These are phyloP conservation scores for Drosophila jambulina DNA, from an alignment of 1,140 invertebrate species.

Conservation along the genomic window DNA sequence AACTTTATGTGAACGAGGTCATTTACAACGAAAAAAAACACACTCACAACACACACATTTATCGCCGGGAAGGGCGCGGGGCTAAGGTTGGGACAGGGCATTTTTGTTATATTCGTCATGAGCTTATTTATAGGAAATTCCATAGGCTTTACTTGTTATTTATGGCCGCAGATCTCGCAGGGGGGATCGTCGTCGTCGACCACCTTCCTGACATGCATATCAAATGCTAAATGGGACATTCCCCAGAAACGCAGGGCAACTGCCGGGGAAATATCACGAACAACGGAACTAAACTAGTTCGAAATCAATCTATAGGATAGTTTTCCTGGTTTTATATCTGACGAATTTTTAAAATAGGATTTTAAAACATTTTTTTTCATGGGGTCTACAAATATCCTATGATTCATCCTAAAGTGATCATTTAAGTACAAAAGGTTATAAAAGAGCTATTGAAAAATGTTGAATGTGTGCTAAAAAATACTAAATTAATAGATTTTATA, in stretches of 20 bases:
- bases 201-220: constrained; percentile 57
- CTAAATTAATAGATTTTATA: too few relatives aligned
- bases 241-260: constrained; percentile 10
- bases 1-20: constrained; percentile 82
- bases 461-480: too few relatives aligned
- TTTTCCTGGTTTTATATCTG: not conserved
- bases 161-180: constrained; percentile 55
- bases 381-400: not conserved
- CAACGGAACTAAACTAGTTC: constrained; percentile 26
- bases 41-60: constrained; percentile 32
- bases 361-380: not conserved
- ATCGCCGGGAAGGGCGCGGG: constrained; percentile 23
- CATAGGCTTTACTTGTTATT: constrained; percentile 72
- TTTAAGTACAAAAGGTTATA: not conserved
- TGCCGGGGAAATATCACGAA: constrained; percentile 6
- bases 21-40: constrained; percentile 69
- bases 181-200: constrained; percentile 40
- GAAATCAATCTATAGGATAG: not conserved
- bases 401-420: too few relatives aligned
- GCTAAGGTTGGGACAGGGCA: constrained; percentile 57
- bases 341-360: not conserved
- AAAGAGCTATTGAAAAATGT: not conserved
- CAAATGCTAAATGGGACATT: constrained; percentile 50
- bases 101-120: constrained; percentile 72
- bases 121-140: constrained; percentile 80